Base-by-base conservation (phyloP, 1,140 invertebrate species). In the Leptinotarsa lineolata region DNA sequence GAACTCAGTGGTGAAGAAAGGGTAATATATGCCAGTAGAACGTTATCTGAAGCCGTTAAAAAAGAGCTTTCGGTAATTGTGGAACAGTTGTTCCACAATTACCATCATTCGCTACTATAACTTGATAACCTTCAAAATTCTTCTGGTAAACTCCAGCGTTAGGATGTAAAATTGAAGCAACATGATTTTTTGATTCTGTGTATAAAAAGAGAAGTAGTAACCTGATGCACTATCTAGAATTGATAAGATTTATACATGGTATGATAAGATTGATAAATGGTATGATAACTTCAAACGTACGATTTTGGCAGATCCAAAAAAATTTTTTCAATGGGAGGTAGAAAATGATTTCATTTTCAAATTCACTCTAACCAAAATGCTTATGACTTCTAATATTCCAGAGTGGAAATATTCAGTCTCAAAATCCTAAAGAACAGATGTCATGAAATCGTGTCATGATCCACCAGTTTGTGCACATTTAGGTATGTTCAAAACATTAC, bases 51-150 rank as follows among this genome's bases (percentile, higher is more conserved):
- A 15, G 58, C 77, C 12, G 86, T 85, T 20, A 73, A 88, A 79
- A 76, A 63, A 68, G 85, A 86, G 24, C 88, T 86, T 72, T 77
- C 75, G 0, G 79, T 78, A 6, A 86, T 83, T 1, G 86, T 89
- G 77, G 78, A 81, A 70, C 87, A 89, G 82, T 84, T 82, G 54
- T 74, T 88, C 0, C 73, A 84, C 15, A 88, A 86, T 0, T 87
- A 89, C 72, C 86, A 87, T 70, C 77, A 80, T 22, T 79, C 83
- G 12, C 75, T 89, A 3, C 74, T 74, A 24, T 89, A 85, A 84
- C 77, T 89, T 4, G 75, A 81, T 13, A 81, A 81, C 3, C 77
- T 86, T 0, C 85, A 83, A 74, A 83, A 86, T 60, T 80, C 82
- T 5, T 80, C 72, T 1, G 83, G 82, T 54, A 58, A 86, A 64